A percentile compares a stretch with the other conserved stretches of the same genome.
These are phyloP conservation scores for Marasmarcha lunaedactyla DNA, from an alignment of 2,888 invertebrate genomes.

Conservation along the genomic window DNA sequence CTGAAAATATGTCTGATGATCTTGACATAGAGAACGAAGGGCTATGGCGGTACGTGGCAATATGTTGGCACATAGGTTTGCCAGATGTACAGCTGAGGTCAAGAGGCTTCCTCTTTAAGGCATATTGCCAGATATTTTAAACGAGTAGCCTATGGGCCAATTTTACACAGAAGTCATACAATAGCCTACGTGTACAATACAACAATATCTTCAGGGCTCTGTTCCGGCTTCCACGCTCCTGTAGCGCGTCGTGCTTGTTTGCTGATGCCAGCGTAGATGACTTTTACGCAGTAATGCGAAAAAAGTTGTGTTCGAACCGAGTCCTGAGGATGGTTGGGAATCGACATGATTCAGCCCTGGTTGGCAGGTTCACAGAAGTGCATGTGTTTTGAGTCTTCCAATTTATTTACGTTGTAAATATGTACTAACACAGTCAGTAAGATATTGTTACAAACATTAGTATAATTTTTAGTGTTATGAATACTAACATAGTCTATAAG, in stretches of 20 bases:
- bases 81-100: constrained; percentile 1
- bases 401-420: too few relatives aligned
- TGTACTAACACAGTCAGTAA: too few relatives aligned
- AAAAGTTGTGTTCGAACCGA: not conserved
- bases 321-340: too few relatives aligned
- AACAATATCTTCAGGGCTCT: constrained; percentile 5
- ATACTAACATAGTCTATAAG: too few relatives aligned
- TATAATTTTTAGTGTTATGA: too few relatives aligned
- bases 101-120: constrained; percentile 1
- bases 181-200: constrained; percentile 1
- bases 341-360: too few relatives aligned
- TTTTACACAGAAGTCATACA: not conserved
- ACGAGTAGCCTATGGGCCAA: constrained; percentile 2
- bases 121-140: constrained; percentile 2
- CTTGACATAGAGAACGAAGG: constrained; percentile 6
- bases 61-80: constrained; percentile 5
- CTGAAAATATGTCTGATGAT: too few relatives aligned
- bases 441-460: too few relatives aligned
- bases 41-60: constrained; percentile 6
- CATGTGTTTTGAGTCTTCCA: too few relatives aligned
- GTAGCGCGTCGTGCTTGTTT: constrained; percentile 1
- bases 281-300: constrained; percentile 5
- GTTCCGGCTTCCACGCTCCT: constrained; percentile 3
- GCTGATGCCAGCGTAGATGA: constrained; percentile 1
- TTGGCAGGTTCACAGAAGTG: too few relatives aligned